phyloP scores from a whole-genome alignment of 2,113 vertebrate genomes.

The Zootoca vivipara region DNA sequence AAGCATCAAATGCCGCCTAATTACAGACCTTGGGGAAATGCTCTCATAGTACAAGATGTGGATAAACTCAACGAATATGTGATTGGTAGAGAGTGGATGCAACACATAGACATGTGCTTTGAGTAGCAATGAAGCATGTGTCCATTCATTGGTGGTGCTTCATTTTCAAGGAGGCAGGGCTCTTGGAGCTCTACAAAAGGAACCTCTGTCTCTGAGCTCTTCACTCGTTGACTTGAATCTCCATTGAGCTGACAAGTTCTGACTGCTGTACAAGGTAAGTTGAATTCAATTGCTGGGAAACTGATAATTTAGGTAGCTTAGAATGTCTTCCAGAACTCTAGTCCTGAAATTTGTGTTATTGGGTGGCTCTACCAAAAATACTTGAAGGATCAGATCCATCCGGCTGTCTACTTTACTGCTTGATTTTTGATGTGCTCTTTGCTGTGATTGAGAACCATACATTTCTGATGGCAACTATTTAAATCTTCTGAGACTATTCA shows the following conservation, averaged over 20 bases:
- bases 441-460: too few relatives aligned
- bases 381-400: too few relatives aligned
- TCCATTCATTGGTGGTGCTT: background rate
- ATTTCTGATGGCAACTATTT: too few relatives aligned
- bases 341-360: background rate
- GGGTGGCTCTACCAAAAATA: too few relatives aligned
- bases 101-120: background rate
- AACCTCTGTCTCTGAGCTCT: too few relatives aligned
- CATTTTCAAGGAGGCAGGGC: background rate
- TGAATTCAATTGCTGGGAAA: background rate
- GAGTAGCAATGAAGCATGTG: background rate
- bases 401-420: too few relatives aligned
- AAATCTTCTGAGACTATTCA: too few relatives aligned
- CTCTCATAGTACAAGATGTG: background rate
- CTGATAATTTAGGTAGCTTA: too few relatives aligned
- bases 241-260: background rate
- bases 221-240: background rate
- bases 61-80: background rate
- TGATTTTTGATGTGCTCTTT: too few relatives aligned
- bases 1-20: background rate
- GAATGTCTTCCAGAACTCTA: too few relatives aligned
- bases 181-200: background rate
- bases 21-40: background rate
- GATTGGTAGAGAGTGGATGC: background rate
- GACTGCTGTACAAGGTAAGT: background rate